Evolutionary conservation across 2,113 vertebrate species (phyloP), one percentile per base, ranked within the genome.

Genomic region (Callochromis pleurospilus): DNA sequence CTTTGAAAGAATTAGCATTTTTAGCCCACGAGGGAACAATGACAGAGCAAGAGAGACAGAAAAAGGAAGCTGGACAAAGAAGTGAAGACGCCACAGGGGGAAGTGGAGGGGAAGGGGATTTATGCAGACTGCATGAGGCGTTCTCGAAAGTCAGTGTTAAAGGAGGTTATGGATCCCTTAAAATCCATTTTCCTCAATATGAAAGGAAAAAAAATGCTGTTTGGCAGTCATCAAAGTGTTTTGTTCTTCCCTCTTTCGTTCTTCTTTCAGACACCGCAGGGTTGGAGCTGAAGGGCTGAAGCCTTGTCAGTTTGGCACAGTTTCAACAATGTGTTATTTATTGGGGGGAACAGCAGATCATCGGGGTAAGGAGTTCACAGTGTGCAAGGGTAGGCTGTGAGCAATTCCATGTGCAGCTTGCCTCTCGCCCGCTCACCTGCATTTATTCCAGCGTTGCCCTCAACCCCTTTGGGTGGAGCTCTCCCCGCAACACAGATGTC

Each of bases 1-100:
- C 90, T 93, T 86, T 87, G 91, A 90, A 93, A 94, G 89, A 95
- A 96, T 96, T 95, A 88, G 92, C 94, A 95, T 96, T 94, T 95
- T 93, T 38, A 88, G 91, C 79, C 90, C 82, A 77, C 47, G 70
- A 82, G 90, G 79, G 73, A 80, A 84, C 79, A 75, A 85, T 79
- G 90, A 91, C 82, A 86, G 45, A 89, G 73, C 31, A 54, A 77
- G 68, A 83, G 36, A 92, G 85, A 85, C 82, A 79, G 85, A 53
- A 82, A 90, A 70, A 54, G 73, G 60, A 80, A 91, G 83, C 54
- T 17, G 60, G 81, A 68, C 68, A 68, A 84, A 88, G 79, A 86
- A 88, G 58, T 79, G 75, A 83, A 86, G 88, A 90, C 42, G 84
- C 36, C 36, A 10, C 33, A 68, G 79, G 90, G 47, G 47, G 79